Base-by-base conservation (phyloP, 2,797 vertebrate species). In the Parauchenoglanis ngamensis region DNA sequence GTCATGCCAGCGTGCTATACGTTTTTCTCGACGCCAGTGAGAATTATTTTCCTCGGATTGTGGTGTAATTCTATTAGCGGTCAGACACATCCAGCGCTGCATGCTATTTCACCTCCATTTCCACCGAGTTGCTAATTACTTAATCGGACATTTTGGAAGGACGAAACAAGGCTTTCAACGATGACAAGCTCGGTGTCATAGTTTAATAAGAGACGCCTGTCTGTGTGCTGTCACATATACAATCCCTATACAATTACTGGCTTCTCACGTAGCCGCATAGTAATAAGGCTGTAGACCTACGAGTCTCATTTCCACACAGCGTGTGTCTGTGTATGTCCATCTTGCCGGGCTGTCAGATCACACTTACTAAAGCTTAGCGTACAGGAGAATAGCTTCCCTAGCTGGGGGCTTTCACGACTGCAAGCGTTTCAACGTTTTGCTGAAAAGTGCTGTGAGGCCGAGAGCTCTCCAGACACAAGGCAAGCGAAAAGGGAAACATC, bases 61-160 rank as follows among this genome's bases (percentile, higher is more conserved):
- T 70, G 23, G 31, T 72, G 80, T 86, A 84, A 87, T 63, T 80
- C 73, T 78, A 72, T 86, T 86, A 86, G 86, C 84, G 54, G 25
- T 28, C 7, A 3, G 46, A 28, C 85, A 78, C 67, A 7, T 44
- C 57, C 79, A 84, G 8, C 63, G 79, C 85, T 84, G 65, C 86
- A 72, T 78, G 88, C 86, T 70, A 44, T 87, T 85, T 72, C 83
- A 82, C 67, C 83, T 7, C 76, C n/a, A 85, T 90, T 88, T 83
- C 73, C 82, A 83, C 82, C 23, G 25, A 73, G 54, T 78, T 89
- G 89, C 75, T 89, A 61, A 89, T 87, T 88, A 85, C 77, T 85
- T 83, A 83, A 88, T 90, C 63, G 73, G 81, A 10, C 63, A 46
- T 87, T 56, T 84, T 56, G 49, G 61, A 68, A 52, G 31, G 44